Percentiles rank a stretch among this genome's conserved stretches.
phyloP scores from a whole-genome alignment of 2,113 vertebrate genomes.

The Stegastes partitus region DNA sequence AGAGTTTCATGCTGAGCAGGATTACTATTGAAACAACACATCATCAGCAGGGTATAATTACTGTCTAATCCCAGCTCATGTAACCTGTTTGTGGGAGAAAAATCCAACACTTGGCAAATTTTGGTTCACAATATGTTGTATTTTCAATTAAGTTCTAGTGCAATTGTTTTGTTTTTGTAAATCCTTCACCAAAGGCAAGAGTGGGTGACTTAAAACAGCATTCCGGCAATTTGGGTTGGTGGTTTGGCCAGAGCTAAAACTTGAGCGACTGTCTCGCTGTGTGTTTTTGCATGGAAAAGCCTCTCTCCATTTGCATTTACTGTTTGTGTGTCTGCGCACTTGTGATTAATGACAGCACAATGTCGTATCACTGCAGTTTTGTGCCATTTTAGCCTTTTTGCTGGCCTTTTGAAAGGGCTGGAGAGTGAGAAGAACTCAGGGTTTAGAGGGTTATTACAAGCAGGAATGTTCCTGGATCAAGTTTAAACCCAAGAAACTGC shows the following conservation, averaged over 20 bases:
- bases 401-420: slow-evolving; percentile 4
- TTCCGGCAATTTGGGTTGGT: neutral
- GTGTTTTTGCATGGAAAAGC: neutral
- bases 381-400: slow-evolving; percentile 7
- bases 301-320: neutral
- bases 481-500: neutral
- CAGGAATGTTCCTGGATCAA: neutral
- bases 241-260: neutral
- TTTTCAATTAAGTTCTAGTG: too few relatives aligned
- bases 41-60: too few relatives aligned
- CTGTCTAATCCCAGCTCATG: too few relatives aligned
- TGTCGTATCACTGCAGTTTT: neutral
- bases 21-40: too few relatives aligned
- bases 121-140: too few relatives aligned
- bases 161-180: neutral
- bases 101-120: too few relatives aligned
- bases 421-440: neutral
- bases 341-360: neutral
- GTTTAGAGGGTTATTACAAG: too few relatives aligned
- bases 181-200: neutral
- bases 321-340: neutral
- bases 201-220: neutral
- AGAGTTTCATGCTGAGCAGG: too few relatives aligned
- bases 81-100: too few relatives aligned
- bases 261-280: neutral